Evolutionary conservation across 2,113 vertebrate species (phyloP).

Genomic region (Alethe castanea): DNA sequence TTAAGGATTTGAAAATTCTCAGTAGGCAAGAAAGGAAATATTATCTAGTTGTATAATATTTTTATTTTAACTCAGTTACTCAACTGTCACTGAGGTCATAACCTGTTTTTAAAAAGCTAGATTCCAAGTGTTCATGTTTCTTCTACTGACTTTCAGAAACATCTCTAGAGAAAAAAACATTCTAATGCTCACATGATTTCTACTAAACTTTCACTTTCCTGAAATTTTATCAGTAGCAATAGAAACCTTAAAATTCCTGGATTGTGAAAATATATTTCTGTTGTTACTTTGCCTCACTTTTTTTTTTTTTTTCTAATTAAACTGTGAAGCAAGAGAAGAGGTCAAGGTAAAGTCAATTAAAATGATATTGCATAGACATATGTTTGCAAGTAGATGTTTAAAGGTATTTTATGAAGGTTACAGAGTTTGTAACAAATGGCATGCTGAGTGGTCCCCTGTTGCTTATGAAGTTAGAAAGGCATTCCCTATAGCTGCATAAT

Average conservation of each 20-base stretch:
- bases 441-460: neutral
- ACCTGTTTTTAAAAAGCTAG: neutral
- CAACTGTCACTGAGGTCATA: neutral
- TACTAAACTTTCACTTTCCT: neutral
- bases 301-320: neutral
- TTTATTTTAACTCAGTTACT: neutral
- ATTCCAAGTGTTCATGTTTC: neutral
- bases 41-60: neutral
- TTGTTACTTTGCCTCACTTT: neutral
- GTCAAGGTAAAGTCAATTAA: neutral
- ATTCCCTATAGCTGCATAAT: neutral
- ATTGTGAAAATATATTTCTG: neutral
- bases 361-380: neutral
- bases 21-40: neutral
- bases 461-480: conserved; percentile 34
- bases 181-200: neutral
- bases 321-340: neutral
- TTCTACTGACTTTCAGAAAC: neutral
- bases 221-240: neutral
- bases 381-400: neutral
- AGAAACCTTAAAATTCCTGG: neutral
- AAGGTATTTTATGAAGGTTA: neutral
- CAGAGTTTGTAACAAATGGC: conserved; percentile 8
- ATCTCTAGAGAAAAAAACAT: neutral
- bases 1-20: neutral